A percentile compares a stretch with the other conserved stretches of the same genome.
Evolutionary conservation across 2,888 invertebrate genomes (phyloP).

Genomic region (Dendrolimus pini): DNA sequence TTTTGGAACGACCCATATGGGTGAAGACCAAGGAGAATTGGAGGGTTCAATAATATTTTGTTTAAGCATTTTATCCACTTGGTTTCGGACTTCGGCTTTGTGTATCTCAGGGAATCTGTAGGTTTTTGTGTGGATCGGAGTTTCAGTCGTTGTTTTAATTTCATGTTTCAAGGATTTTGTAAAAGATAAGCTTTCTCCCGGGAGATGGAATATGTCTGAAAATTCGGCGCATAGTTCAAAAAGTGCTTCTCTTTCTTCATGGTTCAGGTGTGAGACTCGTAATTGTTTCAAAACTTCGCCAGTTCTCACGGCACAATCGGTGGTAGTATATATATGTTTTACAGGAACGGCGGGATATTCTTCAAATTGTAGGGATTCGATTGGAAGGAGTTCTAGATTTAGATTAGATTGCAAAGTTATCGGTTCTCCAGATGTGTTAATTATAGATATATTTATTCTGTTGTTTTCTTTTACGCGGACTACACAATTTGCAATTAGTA

Average conservation of each 20-base stretch:
- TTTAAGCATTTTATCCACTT: conserved; percentile 16
- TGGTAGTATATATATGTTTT: too few species aligned
- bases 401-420: conserved; percentile 13
- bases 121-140: too few species aligned
- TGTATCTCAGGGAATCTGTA: too few species aligned
- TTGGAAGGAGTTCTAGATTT: conserved; percentile 1
- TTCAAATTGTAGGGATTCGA: too few species aligned
- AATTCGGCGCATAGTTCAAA: too few species aligned
- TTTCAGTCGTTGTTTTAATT: conserved; percentile 16
- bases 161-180: conserved; percentile 12
- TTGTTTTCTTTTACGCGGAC: conserved; percentile 12
- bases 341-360: too few species aligned
- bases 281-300: conserved; percentile 11
- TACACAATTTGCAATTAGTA: conserved; percentile 13
- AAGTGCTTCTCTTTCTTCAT: too few species aligned
- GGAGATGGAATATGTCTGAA: conserved; percentile 11
- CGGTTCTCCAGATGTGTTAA: conserved; percentile 10
- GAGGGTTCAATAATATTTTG: conserved; percentile 19
- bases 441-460: conserved; percentile 12
- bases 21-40: too few species aligned
- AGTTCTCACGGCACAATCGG: background rate
- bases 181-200: background rate
- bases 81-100: conserved; percentile 12
- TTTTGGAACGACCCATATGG: too few species aligned
- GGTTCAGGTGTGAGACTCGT: conserved; percentile 14